Evolutionary conservation across 1,140 invertebrate species (phyloP), one percentile per base, ranked within the genome.

Genomic region (Thaumatotibia leucotreta): DNA sequence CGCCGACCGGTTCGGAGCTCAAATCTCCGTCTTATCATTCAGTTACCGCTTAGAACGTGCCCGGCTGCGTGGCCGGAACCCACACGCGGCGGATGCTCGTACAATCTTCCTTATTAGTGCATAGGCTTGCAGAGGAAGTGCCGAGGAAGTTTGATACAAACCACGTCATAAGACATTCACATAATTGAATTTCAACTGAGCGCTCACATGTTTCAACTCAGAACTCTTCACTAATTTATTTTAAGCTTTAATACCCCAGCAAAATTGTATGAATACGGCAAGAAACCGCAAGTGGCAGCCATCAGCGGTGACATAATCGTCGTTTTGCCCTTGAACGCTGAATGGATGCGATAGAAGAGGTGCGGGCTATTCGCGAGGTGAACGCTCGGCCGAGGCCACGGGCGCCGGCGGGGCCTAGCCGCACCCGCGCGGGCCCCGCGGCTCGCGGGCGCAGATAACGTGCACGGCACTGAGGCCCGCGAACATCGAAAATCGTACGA

Each of bases 361-460:
- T 75, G 63, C 71, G 70, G 72, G 75, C 74, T 80, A 81, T 83
- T 83, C 75, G 81, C 79, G 84, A 84, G 86, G 86, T 89, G 80
- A 89, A 89, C 74, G 86, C 64, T 83, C 87, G 49, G 65, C 75
- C 87, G 85, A 89, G 87, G 87, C 82, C 87, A 80, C 74, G 75
- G 64, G 68, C 39, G n/a, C n/a, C n/a, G n/a, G n/a, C n/a, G n/a
- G n/a, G n/a, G n/a, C n/a, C n/a, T n/a, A n/a, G n/a, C n/a, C n/a
- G n/a, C 79, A 73, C 67, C 70, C 69, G 65, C 66, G 49, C 68
- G 67, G 67, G 65, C 65, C 72, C 72, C 67, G 64, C 35, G 72
- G 69, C 65, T 32, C 54, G 49, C 70, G 65, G 50, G 11, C 17
- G 9, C 29, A 4, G 4, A 4, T n/a, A 32, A 31, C 20, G 24